Evolutionary conservation across 2,113 vertebrate species (phyloP).

Genomic region (Synchiropus splendidus): DNA sequence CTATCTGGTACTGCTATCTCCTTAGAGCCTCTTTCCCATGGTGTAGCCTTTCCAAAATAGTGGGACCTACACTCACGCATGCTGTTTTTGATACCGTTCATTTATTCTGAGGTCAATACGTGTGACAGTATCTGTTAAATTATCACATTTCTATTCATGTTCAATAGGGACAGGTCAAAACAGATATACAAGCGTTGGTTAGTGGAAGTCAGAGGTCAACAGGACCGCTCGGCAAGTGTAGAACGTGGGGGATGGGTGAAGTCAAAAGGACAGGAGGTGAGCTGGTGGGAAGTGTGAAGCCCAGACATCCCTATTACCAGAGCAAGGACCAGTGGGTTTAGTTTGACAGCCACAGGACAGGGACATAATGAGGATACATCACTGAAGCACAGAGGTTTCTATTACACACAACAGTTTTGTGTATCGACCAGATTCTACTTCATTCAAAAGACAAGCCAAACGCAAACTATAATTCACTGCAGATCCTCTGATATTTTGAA

Average conservation of each 20-base stretch:
- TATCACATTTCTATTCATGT: conserved; percentile 5
- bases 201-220: conserved; percentile 19
- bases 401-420: neutral
- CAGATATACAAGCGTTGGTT: conserved; percentile 7
- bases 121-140: no score
- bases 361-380: conserved; percentile 65
- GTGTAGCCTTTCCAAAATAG: no score
- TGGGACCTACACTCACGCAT: no score
- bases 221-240: conserved; percentile 20
- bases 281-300: conserved; percentile 31
- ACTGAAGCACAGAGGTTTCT: conserved; percentile 50
- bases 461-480: no score
- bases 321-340: conserved; percentile 31
- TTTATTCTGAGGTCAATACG: conserved; percentile 3
- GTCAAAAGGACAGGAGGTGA: conserved; percentile 14
- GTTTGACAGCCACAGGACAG: conserved; percentile 47
- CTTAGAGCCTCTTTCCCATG: conserved; percentile 41
- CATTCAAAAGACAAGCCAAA: no score
- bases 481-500: no score
- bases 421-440: no score
- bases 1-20: conserved; percentile 55
- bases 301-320: conserved; percentile 30
- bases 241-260: conserved; percentile 15
- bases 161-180: conserved; percentile 2
- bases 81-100: neutral